phyloP scores from a whole-genome alignment of 2,113 vertebrate genomes.

The Sciurus niger region DNA sequence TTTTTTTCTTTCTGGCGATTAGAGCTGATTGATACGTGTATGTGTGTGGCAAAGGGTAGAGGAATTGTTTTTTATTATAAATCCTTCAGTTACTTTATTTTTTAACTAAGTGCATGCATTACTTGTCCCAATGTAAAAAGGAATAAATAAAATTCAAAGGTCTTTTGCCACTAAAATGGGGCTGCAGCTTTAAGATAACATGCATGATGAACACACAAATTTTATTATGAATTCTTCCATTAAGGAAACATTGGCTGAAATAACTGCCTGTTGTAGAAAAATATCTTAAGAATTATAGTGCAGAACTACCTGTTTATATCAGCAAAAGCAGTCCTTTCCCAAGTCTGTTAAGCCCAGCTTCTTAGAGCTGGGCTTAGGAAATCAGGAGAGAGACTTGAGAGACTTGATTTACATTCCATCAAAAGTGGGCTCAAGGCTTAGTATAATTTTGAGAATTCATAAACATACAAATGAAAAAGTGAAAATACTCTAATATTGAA shows the following conservation, averaged over 20 bases:
- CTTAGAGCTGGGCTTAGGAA: slow-evolving; percentile 65
- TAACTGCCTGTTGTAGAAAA: slow-evolving; percentile 83
- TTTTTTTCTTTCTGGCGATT: slow-evolving; percentile 53
- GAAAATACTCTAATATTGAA: slow-evolving; percentile 20
- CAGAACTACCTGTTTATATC: slow-evolving; percentile 79
- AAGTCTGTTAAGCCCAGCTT: slow-evolving; percentile 71
- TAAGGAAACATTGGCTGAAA: slow-evolving; percentile 83
- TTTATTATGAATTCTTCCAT: slow-evolving; percentile 78
- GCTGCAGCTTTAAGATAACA: slow-evolving; percentile 74
- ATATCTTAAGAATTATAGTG: slow-evolving; percentile 84
- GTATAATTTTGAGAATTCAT: slow-evolving; percentile 62
- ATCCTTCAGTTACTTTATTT: background rate
- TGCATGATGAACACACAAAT: slow-evolving; percentile 48
- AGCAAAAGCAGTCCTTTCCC: slow-evolving; percentile 61
- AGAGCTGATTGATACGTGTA: background rate
- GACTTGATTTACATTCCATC: slow-evolving; percentile 79
- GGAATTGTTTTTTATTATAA: slow-evolving; percentile 43
- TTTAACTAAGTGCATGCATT: background rate
- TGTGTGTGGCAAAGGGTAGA: background rate
- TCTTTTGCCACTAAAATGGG: slow-evolving; percentile 55
- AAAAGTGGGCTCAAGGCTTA: slow-evolving; percentile 55
- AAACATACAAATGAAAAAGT: slow-evolving; percentile 41
- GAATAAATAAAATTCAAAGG: slow-evolving; percentile 48
- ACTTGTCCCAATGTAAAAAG: slow-evolving; percentile 61
- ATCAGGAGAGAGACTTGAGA: slow-evolving; percentile 78